Base-by-base conservation (phyloP, 2,888 invertebrate genomes). In the Mythimna albipuncta region DNA sequence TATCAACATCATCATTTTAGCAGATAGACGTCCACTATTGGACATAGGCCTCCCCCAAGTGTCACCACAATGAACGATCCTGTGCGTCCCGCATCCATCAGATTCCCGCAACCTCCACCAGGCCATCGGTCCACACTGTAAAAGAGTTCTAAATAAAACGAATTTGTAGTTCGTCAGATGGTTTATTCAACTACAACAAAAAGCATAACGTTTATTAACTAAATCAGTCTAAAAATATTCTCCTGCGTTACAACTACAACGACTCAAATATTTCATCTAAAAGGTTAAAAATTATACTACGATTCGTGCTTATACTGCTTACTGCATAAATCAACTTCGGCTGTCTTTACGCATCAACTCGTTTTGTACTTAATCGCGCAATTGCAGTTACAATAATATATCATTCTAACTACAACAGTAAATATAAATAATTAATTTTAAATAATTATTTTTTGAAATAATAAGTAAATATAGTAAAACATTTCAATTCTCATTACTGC, bases 141-240 rank as follows among this genome's bases (percentile, higher is more conserved):
- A 59, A n/a, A 16, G 16, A 26, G 19, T 26, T 21, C 32, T 58
- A 84, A 87, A 81, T 82, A 65, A 85, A 88, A 90, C 69, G 62
- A 68, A 63, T 75, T 82, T 87, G 86, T 65, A 77, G 78, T 90
- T 91, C 91, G 90, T 94, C 92, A 94, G 93, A 94, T 92, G 92
- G 91, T 96, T 95, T 95, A 95, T 93, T 96, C 90, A 95, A 95
- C 95, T 96, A 95, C 96, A 96, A 95, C 95, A 95, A 96, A 96
- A 96, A 95, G 94, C 95, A 94, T 95, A 95, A 95, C 93, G 85
- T 93, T 95, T 94, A 93, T 93, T 86, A 96, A 96, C 96, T 96
- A 96, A 96, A 95, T 96, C 96, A 96, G 96, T 96, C 96, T 96
- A 96, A 96, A 95, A 95, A 95, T 96, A 95, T 94, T 94, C 93